Base-by-base conservation (phyloP, 2,888 invertebrate species). In the Cynaeus angustus region DNA sequence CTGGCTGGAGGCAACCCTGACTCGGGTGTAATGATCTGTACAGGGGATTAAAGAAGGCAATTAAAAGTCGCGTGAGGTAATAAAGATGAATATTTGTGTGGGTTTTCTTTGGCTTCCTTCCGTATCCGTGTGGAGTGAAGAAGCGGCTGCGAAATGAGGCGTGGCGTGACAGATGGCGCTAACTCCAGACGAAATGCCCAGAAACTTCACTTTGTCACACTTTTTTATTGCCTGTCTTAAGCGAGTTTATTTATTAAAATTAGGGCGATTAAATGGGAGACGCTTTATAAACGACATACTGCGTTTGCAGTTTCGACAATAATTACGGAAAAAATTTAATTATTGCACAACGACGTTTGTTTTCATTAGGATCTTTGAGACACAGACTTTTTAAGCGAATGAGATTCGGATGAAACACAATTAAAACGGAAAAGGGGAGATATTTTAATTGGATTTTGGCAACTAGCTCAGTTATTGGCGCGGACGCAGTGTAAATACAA, bases 61-160 rank as follows among this genome's bases (percentile, higher is more conserved):
- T 82, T 81, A 82, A 81, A 81, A 82, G 79, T 81, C 77, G 77
- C 75, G 74, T 76, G 77, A 77, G 75, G 79, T 80, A 81, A 82
- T 82, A 81, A 81, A 81, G 81, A 81, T 80, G 80, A 79, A 82
- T 82, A 82, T 80, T 80, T 78, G 76, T 76, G 74, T 68, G 74
- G 71, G 73, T 74, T 77, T 75, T 76, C 75, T 70, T 66, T 62
- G 68, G 71, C 72, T 73, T 77, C 73, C 75, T 74, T 77, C 77
- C 76, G 76, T 71, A 70, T 77, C 76, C 74, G 74, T 74, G 75
- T 72, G 68, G 75, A 76, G 78, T 76, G 77, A 80, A 80, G 80
- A 80, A 79, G 79, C 78, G 78, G 75, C 77, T 77, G 79, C 77
- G 81, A 82, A 82, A 82, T 82, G 82, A 81, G 81, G 79, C 81